Evolutionary conservation across 2,797 vertebrate genomes (phyloP).

Genomic region (Lophotriccus pileatus): DNA sequence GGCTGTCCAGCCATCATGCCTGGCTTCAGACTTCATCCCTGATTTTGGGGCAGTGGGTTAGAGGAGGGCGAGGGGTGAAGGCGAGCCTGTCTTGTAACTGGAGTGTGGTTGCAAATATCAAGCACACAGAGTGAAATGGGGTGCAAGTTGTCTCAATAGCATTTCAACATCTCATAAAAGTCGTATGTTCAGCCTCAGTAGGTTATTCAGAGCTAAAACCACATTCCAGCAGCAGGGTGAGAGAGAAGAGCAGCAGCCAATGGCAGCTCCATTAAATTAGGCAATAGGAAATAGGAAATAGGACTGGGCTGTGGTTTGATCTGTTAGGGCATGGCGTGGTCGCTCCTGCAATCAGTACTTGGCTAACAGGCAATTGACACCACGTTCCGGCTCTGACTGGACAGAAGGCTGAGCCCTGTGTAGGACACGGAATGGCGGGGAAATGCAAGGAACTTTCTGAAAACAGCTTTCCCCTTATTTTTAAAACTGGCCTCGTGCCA

Average conservation of each 20-base stretch:
- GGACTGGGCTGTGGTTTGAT: background rate
- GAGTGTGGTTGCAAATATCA: background rate
- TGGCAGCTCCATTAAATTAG: background rate
- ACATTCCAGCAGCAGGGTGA: background rate
- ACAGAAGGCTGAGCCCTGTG: background rate
- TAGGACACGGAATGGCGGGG: fast-evolving
- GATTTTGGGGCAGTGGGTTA: background rate
- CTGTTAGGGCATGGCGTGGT: fast-evolving
- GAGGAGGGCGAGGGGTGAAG: fast-evolving
- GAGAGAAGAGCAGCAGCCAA: background rate
- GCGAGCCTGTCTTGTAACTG: background rate
- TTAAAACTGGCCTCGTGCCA: background rate
- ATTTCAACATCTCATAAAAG: background rate
- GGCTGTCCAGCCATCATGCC: background rate
- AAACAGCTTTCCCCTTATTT: background rate
- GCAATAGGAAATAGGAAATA: background rate
- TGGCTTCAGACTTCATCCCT: background rate
- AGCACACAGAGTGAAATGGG: fast-evolving
- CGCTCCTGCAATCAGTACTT: background rate
- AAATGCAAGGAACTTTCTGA: background rate
- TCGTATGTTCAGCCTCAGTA: background rate
- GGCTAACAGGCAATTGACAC: background rate
- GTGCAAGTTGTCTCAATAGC: background rate
- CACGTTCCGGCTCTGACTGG: background rate
- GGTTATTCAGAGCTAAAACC: background rate